Evolutionary conservation across 2,888 invertebrate species (phyloP).

Genomic region (Pharmacophagus antenor): DNA sequence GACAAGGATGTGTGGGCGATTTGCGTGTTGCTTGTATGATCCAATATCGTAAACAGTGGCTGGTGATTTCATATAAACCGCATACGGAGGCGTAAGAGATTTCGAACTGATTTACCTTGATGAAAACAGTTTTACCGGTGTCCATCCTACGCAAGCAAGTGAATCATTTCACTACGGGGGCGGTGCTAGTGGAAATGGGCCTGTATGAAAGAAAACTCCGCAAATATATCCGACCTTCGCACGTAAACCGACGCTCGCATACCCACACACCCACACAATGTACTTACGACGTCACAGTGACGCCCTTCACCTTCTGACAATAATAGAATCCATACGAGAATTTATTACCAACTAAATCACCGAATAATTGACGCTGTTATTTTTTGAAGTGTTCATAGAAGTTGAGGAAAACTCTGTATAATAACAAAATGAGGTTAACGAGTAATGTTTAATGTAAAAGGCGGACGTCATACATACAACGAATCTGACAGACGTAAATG

Average conservation of each 20-base stretch:
- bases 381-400: slow-evolving; percentile 1
- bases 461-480: slow-evolving; percentile 11
- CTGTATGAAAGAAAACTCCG: slow-evolving; percentile 42
- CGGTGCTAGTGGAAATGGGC: slow-evolving; percentile 41
- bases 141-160: slow-evolving; percentile 51
- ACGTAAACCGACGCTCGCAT: slow-evolving; percentile 28
- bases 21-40: slow-evolving; percentile 10
- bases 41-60: slow-evolving; percentile 10
- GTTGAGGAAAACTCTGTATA: slow-evolving; percentile 4
- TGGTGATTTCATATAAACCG: slow-evolving; percentile 38
- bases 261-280: slow-evolving; percentile 35
- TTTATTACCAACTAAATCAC: no score
- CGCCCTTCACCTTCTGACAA: slow-evolving; percentile 23
- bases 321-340: slow-evolving; percentile 7
- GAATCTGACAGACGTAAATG: slow-evolving; percentile 42
- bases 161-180: slow-evolving; percentile 53
- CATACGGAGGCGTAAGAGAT: slow-evolving; percentile 49
- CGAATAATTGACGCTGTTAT: no score
- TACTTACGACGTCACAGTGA: slow-evolving; percentile 13
- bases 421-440: slow-evolving; percentile 20
- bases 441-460: slow-evolving; percentile 8
- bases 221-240: slow-evolving; percentile 47
- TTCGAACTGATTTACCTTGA: slow-evolving; percentile 43
- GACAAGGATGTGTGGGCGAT: slow-evolving; percentile 18
- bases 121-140: slow-evolving; percentile 41